phyloP scores from a whole-genome alignment of 2,113 vertebrate species.

The Chaetodon trifascialis region DNA sequence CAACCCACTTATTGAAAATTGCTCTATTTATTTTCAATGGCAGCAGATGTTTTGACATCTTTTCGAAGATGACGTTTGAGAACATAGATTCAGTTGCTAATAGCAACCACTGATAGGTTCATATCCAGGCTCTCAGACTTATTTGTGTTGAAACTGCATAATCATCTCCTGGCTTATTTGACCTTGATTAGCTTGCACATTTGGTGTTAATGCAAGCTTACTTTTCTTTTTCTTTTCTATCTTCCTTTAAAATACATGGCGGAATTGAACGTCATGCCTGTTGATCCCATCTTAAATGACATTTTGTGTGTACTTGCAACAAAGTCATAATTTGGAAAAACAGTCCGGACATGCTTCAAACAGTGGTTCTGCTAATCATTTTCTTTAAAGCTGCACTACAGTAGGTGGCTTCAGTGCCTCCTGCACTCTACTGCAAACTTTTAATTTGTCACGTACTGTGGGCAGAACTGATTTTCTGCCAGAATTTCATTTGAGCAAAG shows the following conservation, averaged over 20 bases:
- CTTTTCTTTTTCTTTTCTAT: not conserved
- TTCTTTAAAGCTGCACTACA: conserved; percentile 14
- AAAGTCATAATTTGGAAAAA: not conserved
- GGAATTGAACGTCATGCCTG: not conserved
- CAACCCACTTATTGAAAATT: conserved; percentile 28
- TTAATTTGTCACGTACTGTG: conserved; percentile 17
- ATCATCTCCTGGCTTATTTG: not conserved
- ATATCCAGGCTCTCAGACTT: not conserved
- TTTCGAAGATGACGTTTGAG: not conserved
- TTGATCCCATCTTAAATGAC: not conserved
- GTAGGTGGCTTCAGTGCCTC: not conserved
- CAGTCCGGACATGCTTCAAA: not conserved
- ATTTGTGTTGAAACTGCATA: not conserved
- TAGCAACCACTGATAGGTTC: not conserved
- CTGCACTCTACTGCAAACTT: conserved; percentile 11
- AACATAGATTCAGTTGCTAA: conserved; percentile 4
- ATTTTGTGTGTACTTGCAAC: not conserved
- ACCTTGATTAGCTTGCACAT: not conserved
- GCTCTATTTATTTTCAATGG: conserved; percentile 27
- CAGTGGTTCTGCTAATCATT: not conserved
- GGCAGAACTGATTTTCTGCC: conserved; percentile 8
- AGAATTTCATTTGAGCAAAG: conserved; percentile 19
- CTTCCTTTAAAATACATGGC: not conserved
- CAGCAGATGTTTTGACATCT: conserved; percentile 29
- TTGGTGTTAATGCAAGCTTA: not conserved